A percentile compares a stretch with the other conserved stretches of the same genome.
Conservation (phyloP, 2,113 vertebrate species). For the Lepisosteus osseus region DNA sequence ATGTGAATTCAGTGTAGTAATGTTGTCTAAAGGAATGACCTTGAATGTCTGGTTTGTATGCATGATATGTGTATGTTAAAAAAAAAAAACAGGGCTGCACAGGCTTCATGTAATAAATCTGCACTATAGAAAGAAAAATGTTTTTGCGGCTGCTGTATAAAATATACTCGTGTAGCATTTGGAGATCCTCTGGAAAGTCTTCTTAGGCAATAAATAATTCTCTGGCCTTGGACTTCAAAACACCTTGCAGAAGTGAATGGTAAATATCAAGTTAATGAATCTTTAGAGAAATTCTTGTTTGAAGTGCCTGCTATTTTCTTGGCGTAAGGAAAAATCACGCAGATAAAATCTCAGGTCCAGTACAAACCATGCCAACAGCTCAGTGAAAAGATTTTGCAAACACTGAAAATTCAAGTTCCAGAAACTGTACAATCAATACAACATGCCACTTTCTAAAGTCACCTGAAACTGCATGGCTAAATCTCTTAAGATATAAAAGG, state of each 20-base stretch:
- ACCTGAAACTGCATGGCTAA: slow-evolving; percentile 56
- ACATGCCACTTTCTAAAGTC: slow-evolving; percentile 40
- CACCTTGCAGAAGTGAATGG: slow-evolving; percentile 30
- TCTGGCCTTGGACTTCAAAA: slow-evolving; percentile 41
- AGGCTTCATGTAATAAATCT: slow-evolving; percentile 31
- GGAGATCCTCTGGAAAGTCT: slow-evolving; percentile 35
- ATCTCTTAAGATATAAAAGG: slow-evolving; percentile 57
- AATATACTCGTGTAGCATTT: slow-evolving; percentile 40
- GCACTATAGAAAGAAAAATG: slow-evolving; percentile 33
- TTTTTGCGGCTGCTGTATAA: slow-evolving; percentile 36
- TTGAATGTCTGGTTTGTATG: too few species aligned
- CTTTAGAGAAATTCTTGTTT: slow-evolving; percentile 30
- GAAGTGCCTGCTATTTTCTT: slow-evolving; percentile 19
- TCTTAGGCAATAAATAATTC: slow-evolving; percentile 36
- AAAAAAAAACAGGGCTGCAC: neutral
- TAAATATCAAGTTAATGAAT: slow-evolving; percentile 34
- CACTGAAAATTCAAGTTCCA: slow-evolving; percentile 30
- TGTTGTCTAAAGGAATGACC: too few species aligned
- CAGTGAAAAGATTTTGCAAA: slow-evolving; percentile 21
- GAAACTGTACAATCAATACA: slow-evolving; percentile 31
- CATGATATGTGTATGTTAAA: too few species aligned
- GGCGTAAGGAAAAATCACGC: slow-evolving; percentile 30
- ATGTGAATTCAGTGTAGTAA: too few species aligned
- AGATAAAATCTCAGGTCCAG: slow-evolving; percentile 19
- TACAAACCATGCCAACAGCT: slow-evolving; percentile 6